phyloP scores from a whole-genome alignment of 1,140 invertebrate species.

The Telenomus remus region DNA sequence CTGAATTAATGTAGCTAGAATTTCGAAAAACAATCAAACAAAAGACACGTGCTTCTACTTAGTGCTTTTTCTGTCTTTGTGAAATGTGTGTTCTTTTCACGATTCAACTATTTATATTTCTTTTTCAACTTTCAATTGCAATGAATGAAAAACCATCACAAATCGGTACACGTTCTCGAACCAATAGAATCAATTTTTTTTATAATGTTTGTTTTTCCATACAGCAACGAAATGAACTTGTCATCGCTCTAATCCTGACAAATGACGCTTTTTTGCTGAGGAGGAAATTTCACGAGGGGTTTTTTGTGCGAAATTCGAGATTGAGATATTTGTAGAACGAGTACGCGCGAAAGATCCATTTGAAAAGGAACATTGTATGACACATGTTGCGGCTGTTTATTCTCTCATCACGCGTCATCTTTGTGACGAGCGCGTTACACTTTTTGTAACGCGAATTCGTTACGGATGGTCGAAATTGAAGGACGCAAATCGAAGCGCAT shows the following conservation, averaged over 20 bases:
- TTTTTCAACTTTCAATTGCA: too few relatives aligned
- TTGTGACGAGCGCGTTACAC: constrained; percentile 22
- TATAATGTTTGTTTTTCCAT: too few relatives aligned
- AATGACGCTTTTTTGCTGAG: background rate
- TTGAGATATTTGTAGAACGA: constrained; percentile 39
- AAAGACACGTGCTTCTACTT: too few relatives aligned
- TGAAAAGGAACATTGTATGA: constrained; percentile 12
- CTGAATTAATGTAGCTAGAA: background rate
- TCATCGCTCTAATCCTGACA: background rate
- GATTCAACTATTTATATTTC: too few relatives aligned
- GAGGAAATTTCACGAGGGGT: too few relatives aligned
- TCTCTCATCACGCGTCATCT: constrained; percentile 35
- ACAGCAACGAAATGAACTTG: too few relatives aligned
- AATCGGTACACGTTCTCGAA: too few relatives aligned
- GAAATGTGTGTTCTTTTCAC: too few relatives aligned
- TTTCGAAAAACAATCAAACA: background rate
- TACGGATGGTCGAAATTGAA: constrained; percentile 35
- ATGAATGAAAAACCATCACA: too few relatives aligned
- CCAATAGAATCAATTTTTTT: too few relatives aligned
- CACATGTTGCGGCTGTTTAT: constrained; percentile 42
- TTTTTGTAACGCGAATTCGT: constrained; percentile 31
- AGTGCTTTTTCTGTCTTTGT: too few relatives aligned
- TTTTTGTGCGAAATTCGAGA: constrained; percentile 4
- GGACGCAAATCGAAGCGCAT: constrained; percentile 52
- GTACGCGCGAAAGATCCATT: background rate